phyloP scores from a whole-genome alignment of 2,888 invertebrate genomes.

The Pedicia rivosa region DNA sequence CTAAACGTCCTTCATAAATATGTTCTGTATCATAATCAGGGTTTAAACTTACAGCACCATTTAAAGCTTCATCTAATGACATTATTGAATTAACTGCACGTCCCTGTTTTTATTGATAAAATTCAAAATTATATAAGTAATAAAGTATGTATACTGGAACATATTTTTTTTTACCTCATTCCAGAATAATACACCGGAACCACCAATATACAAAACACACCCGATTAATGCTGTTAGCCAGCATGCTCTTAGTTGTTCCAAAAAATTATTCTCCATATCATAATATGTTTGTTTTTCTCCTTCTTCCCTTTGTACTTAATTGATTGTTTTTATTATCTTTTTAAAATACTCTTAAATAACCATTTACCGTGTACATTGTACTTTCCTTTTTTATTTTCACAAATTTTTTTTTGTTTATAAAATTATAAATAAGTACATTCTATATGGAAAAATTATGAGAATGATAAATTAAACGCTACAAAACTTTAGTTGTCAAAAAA shows the following conservation, averaged over 20 bases:
- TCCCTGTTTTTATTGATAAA: conserved; percentile 35
- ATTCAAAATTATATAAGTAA: conserved; percentile 7
- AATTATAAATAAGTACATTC: no score
- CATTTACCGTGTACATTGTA: no score
- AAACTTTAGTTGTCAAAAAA: no score
- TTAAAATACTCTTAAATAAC: no score
- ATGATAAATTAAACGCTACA: no score
- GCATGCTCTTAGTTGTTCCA: conserved; percentile 9
- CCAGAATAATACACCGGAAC: conserved; percentile 60
- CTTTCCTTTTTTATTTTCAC: no score
- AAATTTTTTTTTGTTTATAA: no score
- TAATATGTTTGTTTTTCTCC: no score
- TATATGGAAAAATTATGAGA: no score
- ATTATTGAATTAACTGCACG: conserved; percentile 64
- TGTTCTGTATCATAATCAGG: conserved; percentile 55
- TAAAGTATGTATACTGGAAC: conserved; percentile 2
- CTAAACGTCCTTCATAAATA: conserved; percentile 55
- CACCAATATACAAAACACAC: conserved; percentile 43
- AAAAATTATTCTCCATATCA: no score
- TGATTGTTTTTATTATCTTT: no score
- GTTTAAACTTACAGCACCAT: conserved; percentile 36
- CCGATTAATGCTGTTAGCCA: conserved; percentile 62
- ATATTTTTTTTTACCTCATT: conserved; percentile 49
- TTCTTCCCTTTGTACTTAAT: no score
- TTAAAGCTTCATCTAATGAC: conserved; percentile 59